phyloP scores from a whole-genome alignment of 2,888 invertebrate genomes.

The Hedychridium roseum region DNA sequence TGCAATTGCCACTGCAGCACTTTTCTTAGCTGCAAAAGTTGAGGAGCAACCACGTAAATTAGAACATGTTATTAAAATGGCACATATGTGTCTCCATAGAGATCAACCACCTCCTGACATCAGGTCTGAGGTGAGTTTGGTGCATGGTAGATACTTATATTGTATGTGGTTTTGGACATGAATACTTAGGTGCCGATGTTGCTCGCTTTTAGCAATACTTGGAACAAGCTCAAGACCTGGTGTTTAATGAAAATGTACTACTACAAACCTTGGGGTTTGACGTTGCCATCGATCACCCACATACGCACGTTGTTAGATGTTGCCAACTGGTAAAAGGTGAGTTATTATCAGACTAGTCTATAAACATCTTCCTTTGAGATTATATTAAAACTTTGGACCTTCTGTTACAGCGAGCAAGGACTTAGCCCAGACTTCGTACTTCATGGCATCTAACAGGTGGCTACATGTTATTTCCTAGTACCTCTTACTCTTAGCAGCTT shows the following conservation, averaged over 20 bases:
- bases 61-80: conserved; percentile 95
- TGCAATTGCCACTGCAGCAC: conserved; percentile 91
- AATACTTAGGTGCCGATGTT: too few species aligned
- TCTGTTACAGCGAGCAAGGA: conserved; percentile 85
- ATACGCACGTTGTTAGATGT: conserved; percentile 95
- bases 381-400: too few species aligned
- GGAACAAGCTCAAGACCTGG: conserved; percentile 89
- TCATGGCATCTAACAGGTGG: conserved; percentile 97
- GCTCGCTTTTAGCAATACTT: conserved; percentile 68
- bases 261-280: conserved; percentile 98
- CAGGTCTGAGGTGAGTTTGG: conserved; percentile 73
- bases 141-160: too few species aligned
- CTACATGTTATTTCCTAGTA: conserved; percentile 48
- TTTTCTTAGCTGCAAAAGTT: conserved; percentile 97
- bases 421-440: conserved; percentile 96
- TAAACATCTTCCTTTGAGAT: too few species aligned
- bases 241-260: conserved; percentile 95
- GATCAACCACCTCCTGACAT: conserved; percentile 72
- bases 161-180: too few species aligned
- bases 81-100: conserved; percentile 86
- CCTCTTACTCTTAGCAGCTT: conserved; percentile 45
- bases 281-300: conserved; percentile 97
- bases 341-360: too few species aligned
- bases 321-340: conserved; percentile 95
- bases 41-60: conserved; percentile 98